phyloP scores from a whole-genome alignment of 2,113 vertebrate species.

The Poeciliopsis prolifica region DNA sequence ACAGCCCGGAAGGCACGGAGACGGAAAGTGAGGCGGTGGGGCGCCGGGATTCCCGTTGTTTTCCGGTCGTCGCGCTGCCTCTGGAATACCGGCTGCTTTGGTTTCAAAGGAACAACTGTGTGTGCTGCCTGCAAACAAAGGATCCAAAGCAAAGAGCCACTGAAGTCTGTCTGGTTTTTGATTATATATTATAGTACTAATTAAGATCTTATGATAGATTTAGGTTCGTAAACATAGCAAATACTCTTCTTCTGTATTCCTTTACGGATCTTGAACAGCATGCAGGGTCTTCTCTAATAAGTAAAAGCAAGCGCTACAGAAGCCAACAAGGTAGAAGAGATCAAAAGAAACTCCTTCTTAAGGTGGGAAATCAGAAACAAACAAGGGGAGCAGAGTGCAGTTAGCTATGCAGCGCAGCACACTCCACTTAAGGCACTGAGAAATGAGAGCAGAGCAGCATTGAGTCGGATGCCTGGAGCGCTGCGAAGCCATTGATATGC shows the following conservation, averaged over 20 bases:
- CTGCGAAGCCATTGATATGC: slow-evolving; percentile 49
- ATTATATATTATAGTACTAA: background rate
- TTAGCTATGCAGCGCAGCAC: slow-evolving; percentile 35
- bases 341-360: slow-evolving; percentile 48
- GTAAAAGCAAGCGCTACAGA: slow-evolving; percentile 1
- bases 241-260: background rate
- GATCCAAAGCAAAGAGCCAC: background rate
- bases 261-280: background rate
- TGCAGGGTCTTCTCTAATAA: background rate
- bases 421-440: slow-evolving; percentile 47
- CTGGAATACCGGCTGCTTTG: slow-evolving; percentile 1
- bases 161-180: slow-evolving; percentile 3
- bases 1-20: slow-evolving; percentile 41
- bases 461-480: slow-evolving; percentile 56
- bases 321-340: slow-evolving; percentile 35
- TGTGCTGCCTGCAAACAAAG: slow-evolving; percentile 3
- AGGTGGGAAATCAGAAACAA: slow-evolving; percentile 63
- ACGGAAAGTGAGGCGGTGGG: slow-evolving; percentile 10
- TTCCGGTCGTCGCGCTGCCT: slow-evolving; percentile 7
- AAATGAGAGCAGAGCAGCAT: slow-evolving; percentile 58
- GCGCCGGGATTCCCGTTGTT: slow-evolving; percentile 22
- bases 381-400: slow-evolving; percentile 52
- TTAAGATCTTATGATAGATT: slow-evolving; percentile 5
- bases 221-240: background rate
- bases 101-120: background rate